Percentiles rank a stretch among this genome's conserved stretches.
phyloP scores from a whole-genome alignment of 2,797 vertebrate genomes.

The Hyperoplus lanceolatus region DNA sequence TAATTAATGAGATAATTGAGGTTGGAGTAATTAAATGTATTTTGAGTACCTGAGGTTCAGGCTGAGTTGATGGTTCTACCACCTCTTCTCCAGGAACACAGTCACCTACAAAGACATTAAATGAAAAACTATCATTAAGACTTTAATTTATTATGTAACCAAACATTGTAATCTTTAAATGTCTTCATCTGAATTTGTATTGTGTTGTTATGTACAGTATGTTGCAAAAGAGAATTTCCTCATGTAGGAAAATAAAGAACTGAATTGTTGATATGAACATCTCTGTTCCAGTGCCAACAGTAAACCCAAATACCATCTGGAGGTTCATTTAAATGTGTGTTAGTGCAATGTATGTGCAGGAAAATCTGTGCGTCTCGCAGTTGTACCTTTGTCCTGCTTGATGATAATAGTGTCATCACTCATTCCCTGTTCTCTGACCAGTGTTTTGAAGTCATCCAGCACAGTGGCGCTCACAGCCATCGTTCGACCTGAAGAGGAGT shows the following conservation, averaged over 20 bases:
- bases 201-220: neutral
- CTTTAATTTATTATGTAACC: neutral
- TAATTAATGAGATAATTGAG: too few relatives aligned
- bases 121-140: neutral
- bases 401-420: slow-evolving; percentile 77
- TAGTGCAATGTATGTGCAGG: neutral
- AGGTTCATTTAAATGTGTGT: neutral
- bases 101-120: slow-evolving; percentile 84
- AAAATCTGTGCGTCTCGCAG: neutral
- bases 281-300: neutral
- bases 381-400: slow-evolving; percentile 87
- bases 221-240: too few relatives aligned
- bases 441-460: slow-evolving; percentile 87
- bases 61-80: neutral
- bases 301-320: neutral
- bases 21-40: neutral
- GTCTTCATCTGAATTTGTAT: neutral
- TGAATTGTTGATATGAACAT: neutral
- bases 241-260: neutral
- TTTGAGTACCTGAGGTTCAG: slow-evolving; percentile 37
- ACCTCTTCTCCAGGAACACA: slow-evolving; percentile 87
- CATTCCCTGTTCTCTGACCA: slow-evolving; percentile 87
- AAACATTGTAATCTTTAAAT: neutral
- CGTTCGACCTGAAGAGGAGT: slow-evolving; percentile 84
- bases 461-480: slow-evolving; percentile 83